Conservation (phyloP, 2,797 vertebrate genomes). For the Hybognathus amarus region DNA sequence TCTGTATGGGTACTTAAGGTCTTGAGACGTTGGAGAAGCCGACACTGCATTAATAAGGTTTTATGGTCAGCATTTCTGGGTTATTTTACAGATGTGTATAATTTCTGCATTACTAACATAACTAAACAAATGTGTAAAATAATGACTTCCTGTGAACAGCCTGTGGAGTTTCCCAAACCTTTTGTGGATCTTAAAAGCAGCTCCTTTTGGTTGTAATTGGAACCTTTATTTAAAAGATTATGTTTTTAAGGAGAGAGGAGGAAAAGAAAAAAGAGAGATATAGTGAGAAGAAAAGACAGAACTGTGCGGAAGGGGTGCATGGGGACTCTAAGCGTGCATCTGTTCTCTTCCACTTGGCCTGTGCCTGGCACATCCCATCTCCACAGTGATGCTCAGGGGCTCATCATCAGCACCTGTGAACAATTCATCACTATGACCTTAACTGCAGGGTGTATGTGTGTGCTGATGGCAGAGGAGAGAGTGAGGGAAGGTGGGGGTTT, state of each 20-base stretch:
- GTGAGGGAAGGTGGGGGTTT: slow-evolving; percentile 62
- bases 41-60: too few species aligned
- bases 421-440: slow-evolving; percentile 89
- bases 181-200: neutral
- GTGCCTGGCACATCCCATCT: slow-evolving; percentile 76
- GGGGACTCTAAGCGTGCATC: slow-evolving; percentile 74
- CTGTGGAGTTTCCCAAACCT: slow-evolving; percentile 10
- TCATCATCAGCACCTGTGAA: slow-evolving; percentile 88
- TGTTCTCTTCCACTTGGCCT: slow-evolving; percentile 83
- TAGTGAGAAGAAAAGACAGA: slow-evolving; percentile 49
- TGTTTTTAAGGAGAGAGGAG: slow-evolving; percentile 12
- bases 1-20: neutral
- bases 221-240: slow-evolving; percentile 4
- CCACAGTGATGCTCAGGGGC: slow-evolving; percentile 81
- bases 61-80: neutral
- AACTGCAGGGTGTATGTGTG: slow-evolving; percentile 80
- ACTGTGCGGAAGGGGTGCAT: slow-evolving; percentile 44
- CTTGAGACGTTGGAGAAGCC: neutral
- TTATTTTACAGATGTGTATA: neutral
- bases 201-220: neutral
- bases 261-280: slow-evolving; percentile 23
- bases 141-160: neutral
- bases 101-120: neutral
- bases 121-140: neutral
- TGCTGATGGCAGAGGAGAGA: slow-evolving; percentile 65